Evolutionary conservation across 2,113 vertebrate species (phyloP).

Genomic region (Ammospiza nelsoni): DNA sequence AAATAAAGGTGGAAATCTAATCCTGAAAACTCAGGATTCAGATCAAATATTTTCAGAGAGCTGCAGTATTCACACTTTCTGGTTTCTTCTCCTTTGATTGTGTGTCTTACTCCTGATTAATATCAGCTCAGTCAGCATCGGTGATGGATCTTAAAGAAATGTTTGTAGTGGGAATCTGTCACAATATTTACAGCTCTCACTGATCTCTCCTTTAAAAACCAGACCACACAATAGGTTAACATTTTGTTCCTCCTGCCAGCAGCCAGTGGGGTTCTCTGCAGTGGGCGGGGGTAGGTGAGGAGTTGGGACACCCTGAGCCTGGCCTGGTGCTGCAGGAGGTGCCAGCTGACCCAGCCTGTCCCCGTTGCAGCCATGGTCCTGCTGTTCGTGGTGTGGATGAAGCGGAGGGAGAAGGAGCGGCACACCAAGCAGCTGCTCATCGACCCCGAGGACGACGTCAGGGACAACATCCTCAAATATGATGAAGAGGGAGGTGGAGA

Average conservation of each 20-base stretch:
- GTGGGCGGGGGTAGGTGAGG: neutral
- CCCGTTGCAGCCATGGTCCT: constrained; percentile 86
- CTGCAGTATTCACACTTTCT: neutral
- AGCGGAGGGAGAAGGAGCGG: constrained; percentile 89
- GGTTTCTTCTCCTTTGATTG: neutral
- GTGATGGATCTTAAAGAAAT: neutral
- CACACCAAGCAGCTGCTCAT: constrained; percentile 96
- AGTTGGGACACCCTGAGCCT: fast-evolving
- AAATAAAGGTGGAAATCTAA: neutral
- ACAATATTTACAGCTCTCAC: neutral
- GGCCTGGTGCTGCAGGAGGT: fast-evolving
- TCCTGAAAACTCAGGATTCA: neutral
- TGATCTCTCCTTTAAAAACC: neutral
- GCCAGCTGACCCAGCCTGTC: neutral
- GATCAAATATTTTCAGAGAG: neutral
- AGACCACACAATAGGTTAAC: neutral
- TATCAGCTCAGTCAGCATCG: neutral
- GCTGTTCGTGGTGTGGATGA: constrained; percentile 93
- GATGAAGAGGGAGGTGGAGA: constrained; percentile 96
- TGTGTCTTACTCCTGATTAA: neutral
- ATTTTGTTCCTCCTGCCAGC: neutral
- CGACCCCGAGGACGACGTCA: constrained; percentile 93
- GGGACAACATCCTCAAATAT: constrained; percentile 97
- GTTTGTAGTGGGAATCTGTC: neutral
- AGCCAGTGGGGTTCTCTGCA: neutral